Base-by-base conservation (phyloP, 1,140 invertebrate genomes). In the Drosophila auraria region DNA sequence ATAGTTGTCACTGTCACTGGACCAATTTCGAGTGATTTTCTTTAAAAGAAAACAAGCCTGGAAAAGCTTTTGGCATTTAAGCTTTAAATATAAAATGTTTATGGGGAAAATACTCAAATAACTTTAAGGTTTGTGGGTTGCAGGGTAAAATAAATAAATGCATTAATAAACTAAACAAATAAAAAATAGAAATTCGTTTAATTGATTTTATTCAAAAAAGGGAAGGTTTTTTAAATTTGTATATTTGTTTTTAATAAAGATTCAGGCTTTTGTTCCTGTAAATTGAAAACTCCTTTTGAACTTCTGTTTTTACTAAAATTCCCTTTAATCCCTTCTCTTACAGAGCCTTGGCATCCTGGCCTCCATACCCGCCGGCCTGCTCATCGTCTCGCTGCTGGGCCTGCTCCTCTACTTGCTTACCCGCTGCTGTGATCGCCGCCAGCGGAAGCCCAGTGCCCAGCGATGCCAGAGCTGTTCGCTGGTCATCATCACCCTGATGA, bases 311-410 rank as follows among this genome's bases (percentile, higher is more conserved):
- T 36, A 11, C 9, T 9, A 3, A 36, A 5, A 36, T 66, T 47
- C 47, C 40, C 0, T 30, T 30, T 47, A 20, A 73, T 50, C 20
- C 14, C 40, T 47, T 87, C 5, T 30, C 27, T 7, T 75, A 7
- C 95, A 98, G 97, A 97, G 97, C 78, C 94, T 98, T 86, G 97
- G 97, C 30, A 98, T 99, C 86, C 94, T 98, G 69, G 97, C 96
- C 45, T 98, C 97, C 42, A 95, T 98, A 80, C 98, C 98, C 12
- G 97, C 98, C 70, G 96, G 96, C 38, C 97, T 97, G 95, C 95
- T 98, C 77, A 98, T 98, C 82, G 93, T 98, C 30, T 97, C 97
- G 5, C 94, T 99, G 63, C 94, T 98, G 71, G 95, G 98, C 44
- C 95, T 98, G 77, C 95, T 98, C 78, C 96, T 98, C 71, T 99